Percentiles rank a stretch among this genome's conserved stretches.
Evolutionary conservation across 2,888 invertebrate genomes (phyloP).

Genomic region (Caradrina kadenii): DNA sequence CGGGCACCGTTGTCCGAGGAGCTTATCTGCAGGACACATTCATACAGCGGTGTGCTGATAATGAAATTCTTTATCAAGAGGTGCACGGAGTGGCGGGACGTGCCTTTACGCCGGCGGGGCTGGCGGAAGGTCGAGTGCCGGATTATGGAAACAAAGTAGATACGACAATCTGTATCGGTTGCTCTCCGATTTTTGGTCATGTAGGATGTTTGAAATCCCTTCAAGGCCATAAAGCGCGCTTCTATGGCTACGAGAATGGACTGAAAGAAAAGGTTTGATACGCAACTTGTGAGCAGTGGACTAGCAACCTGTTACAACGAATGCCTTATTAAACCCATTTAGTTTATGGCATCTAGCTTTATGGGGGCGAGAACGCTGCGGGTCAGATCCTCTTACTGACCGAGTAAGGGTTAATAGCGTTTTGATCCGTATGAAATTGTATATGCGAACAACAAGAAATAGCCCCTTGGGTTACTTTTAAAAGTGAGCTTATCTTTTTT

Average conservation of each 20-base stretch:
- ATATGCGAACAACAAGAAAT: constrained; percentile 17
- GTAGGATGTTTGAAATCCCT: constrained; percentile 24
- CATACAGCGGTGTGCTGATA: constrained; percentile 79
- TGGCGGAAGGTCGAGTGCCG: constrained; percentile 66
- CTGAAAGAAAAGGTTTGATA: constrained; percentile 38
- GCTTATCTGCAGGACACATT: constrained; percentile 77
- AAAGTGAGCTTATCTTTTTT: constrained; percentile 12
- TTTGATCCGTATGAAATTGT: constrained; percentile 20
- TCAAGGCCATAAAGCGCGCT: constrained; percentile 35
- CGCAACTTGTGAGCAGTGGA: constrained; percentile 33
- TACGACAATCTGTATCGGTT: constrained; percentile 49
- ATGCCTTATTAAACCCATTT: constrained; percentile 52
- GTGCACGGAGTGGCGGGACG: constrained; percentile 78
- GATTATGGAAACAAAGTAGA: constrained; percentile 63
- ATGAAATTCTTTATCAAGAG: constrained; percentile 87
- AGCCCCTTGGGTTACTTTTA: constrained; percentile 8
- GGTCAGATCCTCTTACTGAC: constrained; percentile 36
- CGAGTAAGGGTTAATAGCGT: constrained; percentile 40
- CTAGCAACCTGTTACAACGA: constrained; percentile 48
- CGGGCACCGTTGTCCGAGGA: constrained; percentile 60
- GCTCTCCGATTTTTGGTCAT: constrained; percentile 32
- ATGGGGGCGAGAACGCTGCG: constrained; percentile 27
- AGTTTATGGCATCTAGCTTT: constrained; percentile 44
- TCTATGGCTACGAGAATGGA: constrained; percentile 34
- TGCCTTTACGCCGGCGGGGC: constrained; percentile 68